Evolutionary conservation across 2,113 vertebrate genomes (phyloP), one percentile per base, ranked within the genome.

Genomic region (Rana temporaria): DNA sequence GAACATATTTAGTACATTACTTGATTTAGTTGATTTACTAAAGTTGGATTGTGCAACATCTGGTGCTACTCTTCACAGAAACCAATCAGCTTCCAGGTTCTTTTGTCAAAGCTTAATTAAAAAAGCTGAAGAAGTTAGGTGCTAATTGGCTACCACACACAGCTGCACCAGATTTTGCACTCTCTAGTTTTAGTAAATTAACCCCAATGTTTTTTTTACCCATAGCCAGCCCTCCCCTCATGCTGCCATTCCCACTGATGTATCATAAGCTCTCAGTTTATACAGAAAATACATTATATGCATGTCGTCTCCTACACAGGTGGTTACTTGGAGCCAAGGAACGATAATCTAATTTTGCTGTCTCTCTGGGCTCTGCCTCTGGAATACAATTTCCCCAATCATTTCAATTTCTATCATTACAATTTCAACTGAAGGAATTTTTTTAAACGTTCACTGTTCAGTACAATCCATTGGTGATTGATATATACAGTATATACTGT

Each of bases 271-370:
- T 34, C 32, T 59, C 53, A 16, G n/a, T 57, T 73, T 53, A 64
- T 34, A 26, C 63, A 78, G 66, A 22, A 66, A 66, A 78, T 67
- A 66, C 14, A 78, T 66, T 66, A 66, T 78, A 26, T 15, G 76
- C 60, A 78, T 34, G 60, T 38, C 19, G 38, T 12, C 57, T 78
- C 75, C 15, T 48, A 53, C 86, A 78, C 30, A 34, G 67, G 82
- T 66, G 60, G 14, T 85, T 81, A 87, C 88, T 89, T 85, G 42
- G 65, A 89, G 86, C 56, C 71, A 55, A 3, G 72, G 76, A 89
- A 87, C 85, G 55, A 67, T 69, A 85, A 89, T 84, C 78, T 84
- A 81, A 86, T 90, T 87, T 87, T 68, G 38, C 59, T n/a, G 32
- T 60, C 67, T 76, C 12, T 0, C n/a, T 65, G 79, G 85, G 84